phyloP scores from a whole-genome alignment of 1,140 invertebrate genomes.

The Tetramorium alpestre region DNA sequence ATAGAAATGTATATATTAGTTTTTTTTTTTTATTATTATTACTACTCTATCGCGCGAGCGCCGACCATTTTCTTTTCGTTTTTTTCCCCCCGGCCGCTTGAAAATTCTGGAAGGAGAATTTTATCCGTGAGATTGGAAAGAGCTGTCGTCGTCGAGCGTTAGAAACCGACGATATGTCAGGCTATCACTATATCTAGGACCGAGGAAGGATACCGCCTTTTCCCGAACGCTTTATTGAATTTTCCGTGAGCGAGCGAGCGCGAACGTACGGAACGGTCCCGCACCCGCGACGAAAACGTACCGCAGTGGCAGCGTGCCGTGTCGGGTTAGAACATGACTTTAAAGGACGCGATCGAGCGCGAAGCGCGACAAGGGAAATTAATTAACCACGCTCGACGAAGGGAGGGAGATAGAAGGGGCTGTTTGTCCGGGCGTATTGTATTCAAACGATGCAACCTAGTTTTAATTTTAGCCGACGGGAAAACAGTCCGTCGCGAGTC shows the following conservation, averaged over 20 bases:
- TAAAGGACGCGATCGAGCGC: conserved; percentile 44
- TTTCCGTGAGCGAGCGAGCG: conserved; percentile 32
- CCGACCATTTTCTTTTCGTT: neutral
- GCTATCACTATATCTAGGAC: conserved; percentile 53
- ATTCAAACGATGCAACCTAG: conserved; percentile 49
- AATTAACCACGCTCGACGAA: conserved; percentile 54
- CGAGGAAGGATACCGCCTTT: conserved; percentile 55
- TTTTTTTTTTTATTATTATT: neutral
- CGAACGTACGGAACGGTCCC: conserved; percentile 30
- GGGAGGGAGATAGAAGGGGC: neutral
- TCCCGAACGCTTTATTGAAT: conserved; percentile 65
- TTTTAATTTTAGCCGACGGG: conserved; percentile 60
- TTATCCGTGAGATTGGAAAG: conserved; percentile 54
- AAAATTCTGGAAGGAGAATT: conserved; percentile 42
- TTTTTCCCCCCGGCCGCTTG: neutral
- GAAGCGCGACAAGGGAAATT: conserved; percentile 59
- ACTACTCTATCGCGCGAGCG: neutral
- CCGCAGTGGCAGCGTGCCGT: conserved; percentile 7
- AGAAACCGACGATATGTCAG: conserved; percentile 59
- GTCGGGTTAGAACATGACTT: conserved; percentile 35
- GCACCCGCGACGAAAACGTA: conserved; percentile 46
- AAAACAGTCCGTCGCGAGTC: conserved; percentile 30
- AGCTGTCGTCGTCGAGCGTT: conserved; percentile 52
- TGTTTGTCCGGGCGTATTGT: conserved; percentile 55
- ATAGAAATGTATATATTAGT: neutral